Evolutionary conservation across 2,113 vertebrate genomes (phyloP).

Genomic region (Clupea harengus): DNA sequence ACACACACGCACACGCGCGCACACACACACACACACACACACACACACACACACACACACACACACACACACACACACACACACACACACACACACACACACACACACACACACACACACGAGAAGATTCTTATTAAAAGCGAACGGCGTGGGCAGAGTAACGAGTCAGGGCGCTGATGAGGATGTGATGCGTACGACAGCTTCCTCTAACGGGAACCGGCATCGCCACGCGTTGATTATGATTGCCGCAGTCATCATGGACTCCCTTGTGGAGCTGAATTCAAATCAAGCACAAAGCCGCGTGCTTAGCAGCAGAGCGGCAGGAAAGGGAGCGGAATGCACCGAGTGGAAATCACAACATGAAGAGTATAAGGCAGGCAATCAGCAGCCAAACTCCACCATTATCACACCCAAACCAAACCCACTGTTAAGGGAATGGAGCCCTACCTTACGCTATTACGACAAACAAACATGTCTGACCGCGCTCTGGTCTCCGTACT

Average conservation of each 20-base stretch:
- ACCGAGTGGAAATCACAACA: background rate
- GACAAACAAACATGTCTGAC: background rate
- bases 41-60: too few species aligned
- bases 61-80: too few species aligned
- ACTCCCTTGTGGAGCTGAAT: background rate
- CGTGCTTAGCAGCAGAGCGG: background rate
- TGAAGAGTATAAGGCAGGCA: background rate
- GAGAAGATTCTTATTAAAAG: background rate
- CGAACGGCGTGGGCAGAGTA: background rate
- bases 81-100: too few species aligned
- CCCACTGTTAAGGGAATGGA: background rate
- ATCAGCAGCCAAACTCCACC: background rate
- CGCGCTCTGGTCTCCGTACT: background rate
- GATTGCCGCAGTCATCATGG: background rate
- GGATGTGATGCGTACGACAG: conserved; percentile 1
- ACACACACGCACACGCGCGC: too few species aligned
- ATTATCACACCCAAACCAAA: background rate
- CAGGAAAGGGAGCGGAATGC: background rate
- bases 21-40: too few species aligned
- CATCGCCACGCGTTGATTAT: background rate
- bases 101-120: too few species aligned
- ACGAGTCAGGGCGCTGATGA: background rate
- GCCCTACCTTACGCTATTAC: background rate
- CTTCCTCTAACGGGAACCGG: background rate
- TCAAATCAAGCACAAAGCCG: background rate